These are phyloP conservation scores for Pediacus dermestoides DNA, from an alignment of 2,888 invertebrate genomes.

Conservation along the genomic window DNA sequence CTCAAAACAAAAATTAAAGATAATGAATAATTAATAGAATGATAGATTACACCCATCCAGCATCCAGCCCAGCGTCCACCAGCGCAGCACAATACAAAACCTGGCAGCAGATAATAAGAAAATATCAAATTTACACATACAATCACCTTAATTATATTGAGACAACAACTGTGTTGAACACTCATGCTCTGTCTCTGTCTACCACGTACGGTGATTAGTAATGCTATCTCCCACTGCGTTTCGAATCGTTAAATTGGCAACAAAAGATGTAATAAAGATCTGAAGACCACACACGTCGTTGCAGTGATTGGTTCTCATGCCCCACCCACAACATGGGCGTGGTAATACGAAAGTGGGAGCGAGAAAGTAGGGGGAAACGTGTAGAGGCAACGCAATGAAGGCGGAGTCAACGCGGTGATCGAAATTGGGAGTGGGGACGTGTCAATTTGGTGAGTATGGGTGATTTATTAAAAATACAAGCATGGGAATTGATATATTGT, in stretches of 20 bases:
- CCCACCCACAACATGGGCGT: constrained; percentile 31
- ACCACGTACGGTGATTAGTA: constrained; percentile 29
- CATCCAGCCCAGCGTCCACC: constrained; percentile 14
- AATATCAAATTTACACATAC: constrained; percentile 32
- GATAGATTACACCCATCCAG: too few relatives aligned
- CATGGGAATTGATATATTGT: constrained; percentile 36
- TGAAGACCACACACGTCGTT: constrained; percentile 51
- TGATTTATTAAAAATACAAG: constrained; percentile 36
- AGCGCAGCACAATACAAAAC: constrained; percentile 13
- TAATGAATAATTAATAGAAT: too few relatives aligned
- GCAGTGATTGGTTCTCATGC: constrained; percentile 46
- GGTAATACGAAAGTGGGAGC: constrained; percentile 11
- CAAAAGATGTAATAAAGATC: constrained; percentile 48
- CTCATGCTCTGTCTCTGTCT: constrained; percentile 24
- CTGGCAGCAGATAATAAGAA: constrained; percentile 20
- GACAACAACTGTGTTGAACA: constrained; percentile 25
- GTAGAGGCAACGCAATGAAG: not conserved
- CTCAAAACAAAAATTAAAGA: too few relatives aligned
- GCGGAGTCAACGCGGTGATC: constrained; percentile 8
- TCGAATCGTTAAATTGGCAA: constrained; percentile 50
- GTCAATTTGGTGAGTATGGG: constrained; percentile 36
- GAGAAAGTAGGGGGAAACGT: constrained; percentile 13
- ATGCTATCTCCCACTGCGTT: constrained; percentile 38
- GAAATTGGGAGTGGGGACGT: constrained; percentile 24
- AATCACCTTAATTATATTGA: constrained; percentile 37